Conservation (phyloP, 2,113 vertebrate species). For the Apus apus region DNA sequence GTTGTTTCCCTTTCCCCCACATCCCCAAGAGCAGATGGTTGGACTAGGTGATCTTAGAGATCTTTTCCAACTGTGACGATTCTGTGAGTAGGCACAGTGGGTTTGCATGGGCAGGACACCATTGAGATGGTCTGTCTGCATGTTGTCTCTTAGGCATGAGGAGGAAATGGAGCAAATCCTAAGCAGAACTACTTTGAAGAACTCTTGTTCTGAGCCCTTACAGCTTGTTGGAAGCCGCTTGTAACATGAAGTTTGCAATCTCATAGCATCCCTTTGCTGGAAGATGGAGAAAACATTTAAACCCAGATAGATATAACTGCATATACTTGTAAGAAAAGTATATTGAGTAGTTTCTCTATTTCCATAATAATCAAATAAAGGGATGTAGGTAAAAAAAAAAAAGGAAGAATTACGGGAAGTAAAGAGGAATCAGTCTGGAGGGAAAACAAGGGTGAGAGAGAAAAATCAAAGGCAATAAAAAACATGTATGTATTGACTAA, state of each 20-base stretch:
- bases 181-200: neutral
- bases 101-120: neutral
- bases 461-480: neutral
- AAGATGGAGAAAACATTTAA: neutral
- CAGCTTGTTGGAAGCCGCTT: neutral
- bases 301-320: neutral
- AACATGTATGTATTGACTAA: neutral
- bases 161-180: neutral
- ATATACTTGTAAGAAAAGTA: neutral
- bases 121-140: neutral
- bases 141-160: neutral
- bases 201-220: neutral
- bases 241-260: neutral
- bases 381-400: neutral
- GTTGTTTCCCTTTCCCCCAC: too few species aligned
- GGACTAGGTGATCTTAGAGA: too few species aligned
- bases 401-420: neutral
- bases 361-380: neutral
- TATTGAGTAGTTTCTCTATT: neutral
- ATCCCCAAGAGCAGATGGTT: too few species aligned
- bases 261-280: neutral
- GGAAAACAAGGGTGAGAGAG: neutral
- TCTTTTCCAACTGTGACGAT: too few species aligned
- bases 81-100: neutral
- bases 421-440: neutral